Evolutionary conservation across 92 coral and sea anemone species (phyloP), one percentile per base, ranked within the genome.

Genomic region (Parazoanthus darwini): DNA sequence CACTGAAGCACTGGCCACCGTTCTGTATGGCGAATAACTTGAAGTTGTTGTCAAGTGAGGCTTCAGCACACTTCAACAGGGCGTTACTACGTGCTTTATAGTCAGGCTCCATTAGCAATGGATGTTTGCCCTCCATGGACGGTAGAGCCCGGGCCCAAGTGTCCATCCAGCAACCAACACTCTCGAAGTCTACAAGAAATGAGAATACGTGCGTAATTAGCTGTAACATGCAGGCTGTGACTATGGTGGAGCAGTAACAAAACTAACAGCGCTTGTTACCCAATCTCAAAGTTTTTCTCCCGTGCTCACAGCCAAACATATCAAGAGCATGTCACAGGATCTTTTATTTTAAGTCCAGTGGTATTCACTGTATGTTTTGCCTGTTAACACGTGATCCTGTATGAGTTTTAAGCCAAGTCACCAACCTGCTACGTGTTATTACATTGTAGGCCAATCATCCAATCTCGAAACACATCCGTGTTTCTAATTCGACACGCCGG

Each of bases 1-100:
- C 97, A 77, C 98, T 96, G 85, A 97, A 94, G 90, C 99, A 97
- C 85, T 97, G 98, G 2, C 99, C 99, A 26, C 99, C 99, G 80
- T 97, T 97, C 88, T 97, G 97, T 15, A 97, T 48, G 65, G 99
- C 96, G 76, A 97, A 97, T 72, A 95, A 87, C 87, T 86, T 93
- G 80, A 95, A 82, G 20, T 88, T 89, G 86, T 91, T 75, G 86
- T 94, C 96, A 86, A 91, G 84, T 0, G 99, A 92, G 14, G 95
- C 98, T 73, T 93, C 94, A 2, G 99, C 99, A 75, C 99, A 97
- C 88, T 97, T 97, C 93, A 97, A 92, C 1, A 97, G 93, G 37
- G 99, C 99, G 91, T 97, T 97, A 51, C 96, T 91, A 63, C 99
- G 93, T 37, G 94, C 92, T 88, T 95, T 96, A 83, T 96, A 96